Percentiles rank a stretch among this genome's conserved stretches.
phyloP scores from a whole-genome alignment of 2,797 vertebrate species.

The Leptodactylus fallax region DNA sequence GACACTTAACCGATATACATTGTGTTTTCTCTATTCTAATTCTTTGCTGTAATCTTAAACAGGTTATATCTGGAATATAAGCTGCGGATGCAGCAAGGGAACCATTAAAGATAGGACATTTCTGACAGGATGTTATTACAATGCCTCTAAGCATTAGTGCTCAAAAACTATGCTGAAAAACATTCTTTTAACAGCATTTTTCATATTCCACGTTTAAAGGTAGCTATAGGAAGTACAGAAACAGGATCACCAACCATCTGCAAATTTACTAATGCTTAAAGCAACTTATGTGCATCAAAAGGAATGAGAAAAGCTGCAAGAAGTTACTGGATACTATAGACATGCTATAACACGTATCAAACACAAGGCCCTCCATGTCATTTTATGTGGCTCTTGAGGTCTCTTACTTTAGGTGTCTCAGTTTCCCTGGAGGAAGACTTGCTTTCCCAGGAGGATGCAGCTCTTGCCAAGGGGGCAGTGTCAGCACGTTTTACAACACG shows the following conservation, averaged over 20 bases:
- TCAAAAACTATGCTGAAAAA: not conserved
- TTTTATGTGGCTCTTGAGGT: no score
- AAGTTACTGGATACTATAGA: no score
- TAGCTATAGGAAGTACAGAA: not conserved
- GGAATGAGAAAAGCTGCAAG: no score
- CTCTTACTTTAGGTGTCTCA: no score
- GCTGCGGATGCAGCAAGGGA: slow-evolving; percentile 7
- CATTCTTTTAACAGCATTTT: not conserved
- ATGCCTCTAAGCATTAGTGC: not conserved
- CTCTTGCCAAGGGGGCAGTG: no score
- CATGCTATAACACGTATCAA: no score
- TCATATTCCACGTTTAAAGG: not conserved
- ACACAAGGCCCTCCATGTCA: no score
- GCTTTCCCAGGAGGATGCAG: no score
- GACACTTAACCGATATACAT: slow-evolving; percentile 33
- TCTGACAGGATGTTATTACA: slow-evolving; percentile 37
- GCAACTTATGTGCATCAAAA: no score
- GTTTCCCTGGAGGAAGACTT: no score
- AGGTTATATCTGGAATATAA: slow-evolving; percentile 21
- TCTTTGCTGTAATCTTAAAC: slow-evolving; percentile 30
- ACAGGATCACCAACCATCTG: not conserved
- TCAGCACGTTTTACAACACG: no score
- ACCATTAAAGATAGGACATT: slow-evolving; percentile 31
- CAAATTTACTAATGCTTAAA: no score
- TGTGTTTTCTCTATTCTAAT: slow-evolving; percentile 21